These are phyloP conservation scores for Ceramica pisi DNA, from an alignment of 2,888 invertebrate genomes.

Conservation along the genomic window DNA sequence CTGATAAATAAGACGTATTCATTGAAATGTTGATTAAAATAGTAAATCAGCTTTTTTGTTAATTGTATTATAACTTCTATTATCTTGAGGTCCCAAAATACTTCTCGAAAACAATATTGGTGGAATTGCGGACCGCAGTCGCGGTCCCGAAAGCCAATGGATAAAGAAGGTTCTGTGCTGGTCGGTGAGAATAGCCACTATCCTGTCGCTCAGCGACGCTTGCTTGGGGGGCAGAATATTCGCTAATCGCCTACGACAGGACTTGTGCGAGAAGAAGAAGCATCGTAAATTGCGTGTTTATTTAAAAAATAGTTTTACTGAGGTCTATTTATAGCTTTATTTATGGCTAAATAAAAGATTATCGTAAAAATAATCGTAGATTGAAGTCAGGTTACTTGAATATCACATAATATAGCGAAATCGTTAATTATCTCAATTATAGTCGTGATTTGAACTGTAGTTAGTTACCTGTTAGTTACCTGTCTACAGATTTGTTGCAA, in stretches of 20 bases:
- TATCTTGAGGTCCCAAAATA: too few relatives aligned
- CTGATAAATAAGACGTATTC: too few relatives aligned
- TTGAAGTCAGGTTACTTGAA: neutral
- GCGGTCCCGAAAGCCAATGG: too few relatives aligned
- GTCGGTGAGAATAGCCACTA: neutral
- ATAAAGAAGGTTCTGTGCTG: too few relatives aligned
- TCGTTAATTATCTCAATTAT: neutral
- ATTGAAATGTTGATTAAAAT: too few relatives aligned
- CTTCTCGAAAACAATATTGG: too few relatives aligned
- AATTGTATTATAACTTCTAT: too few relatives aligned
- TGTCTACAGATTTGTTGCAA: too few relatives aligned
- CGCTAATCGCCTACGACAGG: neutral
- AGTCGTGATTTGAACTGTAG: neutral
- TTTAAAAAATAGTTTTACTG: neutral
- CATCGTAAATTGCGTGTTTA: neutral
- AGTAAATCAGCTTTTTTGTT: too few relatives aligned
- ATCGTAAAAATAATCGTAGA: neutral
- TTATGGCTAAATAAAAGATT: slow-evolving; percentile 4
- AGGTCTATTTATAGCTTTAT: slow-evolving; percentile 7
- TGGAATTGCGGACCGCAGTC: too few relatives aligned
- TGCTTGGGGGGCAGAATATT: neutral
- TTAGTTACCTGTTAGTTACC: too few relatives aligned
- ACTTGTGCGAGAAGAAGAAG: neutral
- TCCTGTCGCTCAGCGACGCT: neutral
- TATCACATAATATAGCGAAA: neutral